phyloP scores from a whole-genome alignment of 2,113 vertebrate species.

The Salvator merianae region DNA sequence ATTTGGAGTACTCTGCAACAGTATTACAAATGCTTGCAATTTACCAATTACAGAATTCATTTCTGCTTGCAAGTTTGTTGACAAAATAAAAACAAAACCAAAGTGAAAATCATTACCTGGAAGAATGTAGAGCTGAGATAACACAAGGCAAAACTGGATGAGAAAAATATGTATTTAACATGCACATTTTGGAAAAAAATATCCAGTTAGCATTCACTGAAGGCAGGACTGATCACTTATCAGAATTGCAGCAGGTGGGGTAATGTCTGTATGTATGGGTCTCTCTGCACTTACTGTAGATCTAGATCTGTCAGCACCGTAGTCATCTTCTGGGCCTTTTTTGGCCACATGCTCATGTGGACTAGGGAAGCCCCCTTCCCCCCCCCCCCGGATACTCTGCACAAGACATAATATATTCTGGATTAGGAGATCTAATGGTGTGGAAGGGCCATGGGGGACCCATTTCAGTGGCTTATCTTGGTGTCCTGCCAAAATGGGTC shows the following conservation, averaged over 20 bases:
- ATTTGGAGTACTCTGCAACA: not conserved
- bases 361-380: too few relatives aligned
- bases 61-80: too few relatives aligned
- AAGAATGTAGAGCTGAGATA: not conserved
- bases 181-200: not conserved
- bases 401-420: too few relatives aligned
- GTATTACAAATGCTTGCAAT: not conserved
- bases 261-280: not conserved
- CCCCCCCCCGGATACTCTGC: too few relatives aligned
- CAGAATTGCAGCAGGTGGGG: not conserved
- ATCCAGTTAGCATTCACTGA: not conserved
- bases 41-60: too few relatives aligned
- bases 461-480: too few relatives aligned
- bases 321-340: too few relatives aligned
- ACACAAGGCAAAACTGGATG: not conserved
- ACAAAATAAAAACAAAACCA: not conserved
- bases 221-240: not conserved
- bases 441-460: not conserved
- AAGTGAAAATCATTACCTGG: not conserved
- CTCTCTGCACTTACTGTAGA: too few relatives aligned
- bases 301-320: too few relatives aligned
- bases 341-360: too few relatives aligned
- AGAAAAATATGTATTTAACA: not conserved
- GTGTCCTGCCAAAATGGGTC: too few relatives aligned
- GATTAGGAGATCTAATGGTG: too few relatives aligned